phyloP scores from a whole-genome alignment of 2,888 invertebrate genomes.

The Troides aeacus region DNA sequence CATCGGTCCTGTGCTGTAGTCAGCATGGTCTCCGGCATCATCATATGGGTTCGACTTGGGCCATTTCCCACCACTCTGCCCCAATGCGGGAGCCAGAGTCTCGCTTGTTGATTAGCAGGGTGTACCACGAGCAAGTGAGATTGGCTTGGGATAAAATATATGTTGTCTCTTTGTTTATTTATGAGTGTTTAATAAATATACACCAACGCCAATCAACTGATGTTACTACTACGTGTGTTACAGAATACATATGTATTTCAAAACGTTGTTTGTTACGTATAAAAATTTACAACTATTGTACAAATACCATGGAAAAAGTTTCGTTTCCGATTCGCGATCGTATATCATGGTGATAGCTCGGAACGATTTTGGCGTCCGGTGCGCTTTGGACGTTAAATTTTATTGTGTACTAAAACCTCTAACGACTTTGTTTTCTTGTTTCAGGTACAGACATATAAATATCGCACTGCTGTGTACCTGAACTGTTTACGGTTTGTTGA shows the following conservation, averaged over 20 bases:
- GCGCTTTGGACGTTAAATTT: constrained; percentile 32
- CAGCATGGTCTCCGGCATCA: no score
- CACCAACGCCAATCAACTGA: neutral
- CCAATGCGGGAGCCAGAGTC: no score
- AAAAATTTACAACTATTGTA: constrained; percentile 26
- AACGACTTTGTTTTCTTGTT: constrained; percentile 63
- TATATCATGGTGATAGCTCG: constrained; percentile 29
- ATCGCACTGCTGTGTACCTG: constrained; percentile 22
- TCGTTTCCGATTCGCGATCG: constrained; percentile 21
- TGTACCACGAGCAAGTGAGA: no score
- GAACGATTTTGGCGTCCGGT: constrained; percentile 32
- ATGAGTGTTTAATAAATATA: neutral
- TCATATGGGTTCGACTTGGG: no score
- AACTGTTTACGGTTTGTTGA: constrained; percentile 23
- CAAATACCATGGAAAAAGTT: constrained; percentile 27
- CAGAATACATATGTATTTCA: constrained; percentile 3
- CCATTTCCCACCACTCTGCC: no score
- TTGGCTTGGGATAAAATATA: no score
- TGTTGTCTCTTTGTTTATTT: no score
- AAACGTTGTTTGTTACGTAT: constrained; percentile 14
- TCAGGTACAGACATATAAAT: constrained; percentile 47
- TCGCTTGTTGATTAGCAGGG: no score
- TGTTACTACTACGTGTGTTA: no score
- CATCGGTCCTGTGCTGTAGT: no score
- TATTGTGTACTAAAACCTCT: constrained; percentile 40